Conservation (phyloP, 2,797 vertebrate genomes). For the Sarcophilus harrisii region DNA sequence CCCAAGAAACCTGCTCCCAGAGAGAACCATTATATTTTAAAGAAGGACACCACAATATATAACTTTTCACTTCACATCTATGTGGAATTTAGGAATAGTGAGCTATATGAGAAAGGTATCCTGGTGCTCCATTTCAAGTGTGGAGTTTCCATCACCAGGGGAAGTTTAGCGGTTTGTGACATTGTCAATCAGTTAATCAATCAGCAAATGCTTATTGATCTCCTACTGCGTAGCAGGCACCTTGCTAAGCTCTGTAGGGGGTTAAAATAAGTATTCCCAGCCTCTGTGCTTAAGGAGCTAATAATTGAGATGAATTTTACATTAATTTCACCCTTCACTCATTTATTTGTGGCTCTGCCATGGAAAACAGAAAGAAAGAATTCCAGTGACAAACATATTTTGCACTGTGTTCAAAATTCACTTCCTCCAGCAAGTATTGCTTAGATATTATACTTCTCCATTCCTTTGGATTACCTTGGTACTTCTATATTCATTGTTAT, state of each 20-base stretch:
- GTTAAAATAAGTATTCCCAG: not conserved
- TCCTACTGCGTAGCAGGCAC: not conserved
- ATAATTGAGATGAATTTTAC: conserved; percentile 12
- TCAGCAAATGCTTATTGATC: conserved; percentile 33
- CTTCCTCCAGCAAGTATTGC: not conserved
- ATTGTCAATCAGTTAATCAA: conserved; percentile 33
- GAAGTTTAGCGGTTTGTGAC: conserved; percentile 42
- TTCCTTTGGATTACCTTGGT: not conserved
- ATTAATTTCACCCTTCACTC: conserved; percentile 30
- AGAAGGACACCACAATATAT: too few relatives aligned
- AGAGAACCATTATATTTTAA: too few relatives aligned
- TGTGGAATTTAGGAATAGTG: not conserved
- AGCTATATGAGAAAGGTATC: not conserved
- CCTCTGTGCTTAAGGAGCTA: conserved; percentile 3
- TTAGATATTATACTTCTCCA: conserved; percentile 4
- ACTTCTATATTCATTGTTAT: not conserved
- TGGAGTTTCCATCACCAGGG: conserved; percentile 7
- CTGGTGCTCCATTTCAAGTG: not conserved
- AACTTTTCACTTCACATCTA: conserved; percentile 8
- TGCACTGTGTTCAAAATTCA: not conserved
- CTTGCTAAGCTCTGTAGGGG: not conserved
- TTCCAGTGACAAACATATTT: not conserved
- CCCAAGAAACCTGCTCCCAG: too few relatives aligned
- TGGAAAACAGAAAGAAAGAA: not conserved
- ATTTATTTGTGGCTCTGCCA: conserved; percentile 17